Evolutionary conservation across 2,797 vertebrate species (phyloP).

Genomic region (Trematocara caparti): DNA sequence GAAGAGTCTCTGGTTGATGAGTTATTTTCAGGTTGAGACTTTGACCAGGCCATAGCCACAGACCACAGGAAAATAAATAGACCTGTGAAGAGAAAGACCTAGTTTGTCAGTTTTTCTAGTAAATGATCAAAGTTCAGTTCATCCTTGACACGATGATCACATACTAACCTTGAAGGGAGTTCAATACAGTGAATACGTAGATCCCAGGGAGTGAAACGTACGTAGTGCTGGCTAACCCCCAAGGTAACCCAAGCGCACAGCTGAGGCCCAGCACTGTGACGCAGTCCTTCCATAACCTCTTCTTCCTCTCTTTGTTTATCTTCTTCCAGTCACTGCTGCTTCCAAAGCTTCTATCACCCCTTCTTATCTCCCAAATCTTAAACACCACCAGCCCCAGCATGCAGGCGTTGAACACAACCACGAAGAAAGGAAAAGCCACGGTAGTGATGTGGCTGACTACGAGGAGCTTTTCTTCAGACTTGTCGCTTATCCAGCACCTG

Average conservation of each 20-base stretch:
- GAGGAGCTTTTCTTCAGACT: not conserved
- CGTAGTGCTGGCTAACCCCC: conserved; percentile 70
- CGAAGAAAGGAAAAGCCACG: conserved; percentile 77
- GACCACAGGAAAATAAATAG: too few species aligned
- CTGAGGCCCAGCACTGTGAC: conserved; percentile 79
- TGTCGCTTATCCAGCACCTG: conserved; percentile 69
- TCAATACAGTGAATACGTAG: conserved; percentile 82
- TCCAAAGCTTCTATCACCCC: not conserved
- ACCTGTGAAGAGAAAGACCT: too few species aligned
- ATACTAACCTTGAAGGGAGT: conserved; percentile 78
- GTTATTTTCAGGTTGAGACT: too few species aligned
- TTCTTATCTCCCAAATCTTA: conserved; percentile 64
- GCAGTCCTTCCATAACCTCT: conserved; percentile 72
- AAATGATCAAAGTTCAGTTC: too few species aligned
- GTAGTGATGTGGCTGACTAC: conserved; percentile 60
- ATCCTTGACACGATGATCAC: fast-evolving
- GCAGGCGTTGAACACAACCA: conserved; percentile 81
- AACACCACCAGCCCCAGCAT: conserved; percentile 82
- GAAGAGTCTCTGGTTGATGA: too few species aligned
- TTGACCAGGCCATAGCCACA: too few species aligned
- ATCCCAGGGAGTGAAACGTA: conserved; percentile 63
- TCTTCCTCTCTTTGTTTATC: conserved; percentile 28
- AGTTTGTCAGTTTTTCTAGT: too few species aligned
- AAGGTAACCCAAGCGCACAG: conserved; percentile 79
- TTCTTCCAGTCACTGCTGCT: not conserved